Percentiles rank a stretch among this genome's conserved stretches.
phyloP scores from a whole-genome alignment of 2,888 invertebrate species.

The Megaustenia siamemsis region DNA sequence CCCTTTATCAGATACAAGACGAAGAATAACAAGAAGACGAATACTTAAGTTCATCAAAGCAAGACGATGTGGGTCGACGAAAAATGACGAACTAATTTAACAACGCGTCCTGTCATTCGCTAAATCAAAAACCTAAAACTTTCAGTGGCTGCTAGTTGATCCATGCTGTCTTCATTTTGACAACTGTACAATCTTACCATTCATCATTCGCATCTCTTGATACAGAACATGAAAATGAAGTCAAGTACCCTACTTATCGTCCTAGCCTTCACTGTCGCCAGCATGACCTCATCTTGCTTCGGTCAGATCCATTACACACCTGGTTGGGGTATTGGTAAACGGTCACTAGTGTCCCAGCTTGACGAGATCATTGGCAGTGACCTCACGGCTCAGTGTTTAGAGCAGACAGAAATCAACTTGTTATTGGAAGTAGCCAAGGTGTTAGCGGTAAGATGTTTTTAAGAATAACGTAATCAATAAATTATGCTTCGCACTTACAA shows the following conservation, averaged over 20 bases:
- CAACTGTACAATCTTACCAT: too few relatives aligned
- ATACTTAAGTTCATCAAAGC: too few relatives aligned
- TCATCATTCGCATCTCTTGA: neutral
- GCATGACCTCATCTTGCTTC: constrained; percentile 5
- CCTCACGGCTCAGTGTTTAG: constrained; percentile 2
- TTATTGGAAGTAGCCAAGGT: constrained; percentile 35
- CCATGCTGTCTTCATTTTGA: too few relatives aligned
- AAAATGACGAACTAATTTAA: too few relatives aligned
- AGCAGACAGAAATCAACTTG: constrained; percentile 36
- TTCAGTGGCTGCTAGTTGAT: too few relatives aligned
- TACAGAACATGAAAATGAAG: constrained; percentile 23
- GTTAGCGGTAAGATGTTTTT: constrained; percentile 24
- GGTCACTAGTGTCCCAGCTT: constrained; percentile 18
- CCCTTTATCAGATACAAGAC: too few relatives aligned
- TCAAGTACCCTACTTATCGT: neutral
- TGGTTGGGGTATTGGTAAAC: constrained; percentile 33
- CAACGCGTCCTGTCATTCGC: too few relatives aligned
- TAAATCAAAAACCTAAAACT: too few relatives aligned
- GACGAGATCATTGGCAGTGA: constrained; percentile 8
- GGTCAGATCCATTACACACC: constrained; percentile 48
- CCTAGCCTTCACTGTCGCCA: neutral
- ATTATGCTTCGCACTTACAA: too few relatives aligned
- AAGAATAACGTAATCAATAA: too few relatives aligned
- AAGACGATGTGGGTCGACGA: too few relatives aligned
- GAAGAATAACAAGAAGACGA: too few relatives aligned